Evolutionary conservation across 2,113 vertebrate genomes (phyloP), one percentile per base, ranked within the genome.

Genomic region (Macaca nemestrina): DNA sequence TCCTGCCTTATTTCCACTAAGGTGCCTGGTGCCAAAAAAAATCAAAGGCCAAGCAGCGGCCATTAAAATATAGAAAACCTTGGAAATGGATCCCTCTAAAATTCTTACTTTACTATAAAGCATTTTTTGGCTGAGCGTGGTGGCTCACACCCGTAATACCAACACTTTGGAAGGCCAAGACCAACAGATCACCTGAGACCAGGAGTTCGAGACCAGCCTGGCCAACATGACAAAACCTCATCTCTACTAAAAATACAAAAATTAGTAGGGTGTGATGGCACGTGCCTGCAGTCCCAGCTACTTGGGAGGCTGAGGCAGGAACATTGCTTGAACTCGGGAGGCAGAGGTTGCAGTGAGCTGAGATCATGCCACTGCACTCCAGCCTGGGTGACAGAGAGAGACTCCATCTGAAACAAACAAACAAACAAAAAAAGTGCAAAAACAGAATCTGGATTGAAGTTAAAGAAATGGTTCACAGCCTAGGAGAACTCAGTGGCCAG

Each of bases 1-100:
- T 8, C 45, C 5, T 6, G 17, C 11, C 11, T 64, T 14, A 1
- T 43, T 59, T 64, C 32, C 10, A 4, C 27, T 14, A 3, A 2
- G 1, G 30, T 18, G 25, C 14, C 30, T 45, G 27, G 55, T 3
- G 27, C 22, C 68, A 75, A 79, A 35, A 38, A 82, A 67, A 43
- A 64, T 72, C 43, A 20, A 59, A 93, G 67, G 16, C 93, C 27
- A 40, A 72, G 8, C 25, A 13, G 32, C n/a, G 64, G 43, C n/a
- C 32, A 45, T 32, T 82, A 57, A 73, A 89, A 76, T n/a, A 68
- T 27, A 8, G 50, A 83, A 45, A 75, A 18, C 9, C 22, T 64
- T 75, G 30, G 18, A 95, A 59, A 25, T 45, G 32, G 75, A 50
- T 48, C 50, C 35, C 20, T 89, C 38, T 93, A 75, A 57, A 87